Evolutionary conservation across 1,140 invertebrate species (phyloP).

Genomic region (Drosophila orena): DNA sequence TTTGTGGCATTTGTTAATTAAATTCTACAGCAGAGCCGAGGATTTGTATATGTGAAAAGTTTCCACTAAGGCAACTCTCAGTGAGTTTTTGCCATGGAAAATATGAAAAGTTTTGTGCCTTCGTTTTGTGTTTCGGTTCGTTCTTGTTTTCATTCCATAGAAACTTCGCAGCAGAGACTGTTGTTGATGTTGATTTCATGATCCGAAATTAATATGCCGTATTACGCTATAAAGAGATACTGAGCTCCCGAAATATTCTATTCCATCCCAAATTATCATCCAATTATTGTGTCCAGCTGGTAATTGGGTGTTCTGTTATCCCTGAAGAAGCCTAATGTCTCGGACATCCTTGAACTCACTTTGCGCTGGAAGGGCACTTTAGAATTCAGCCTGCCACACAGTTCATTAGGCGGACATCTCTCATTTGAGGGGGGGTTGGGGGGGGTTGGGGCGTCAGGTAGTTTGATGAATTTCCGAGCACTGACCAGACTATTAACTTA

Average conservation of each 20-base stretch:
- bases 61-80: conserved; percentile 16
- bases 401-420: conserved; percentile 18
- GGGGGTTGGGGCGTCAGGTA: neutral
- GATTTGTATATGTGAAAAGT: conserved; percentile 45
- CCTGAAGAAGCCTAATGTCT: neutral
- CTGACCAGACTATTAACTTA: conserved; percentile 2
- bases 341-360: neutral
- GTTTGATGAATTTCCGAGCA: neutral
- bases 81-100: conserved; percentile 7
- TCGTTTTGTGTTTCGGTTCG: neutral
- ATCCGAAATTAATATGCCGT: conserved; percentile 44
- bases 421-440: neutral
- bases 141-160: neutral
- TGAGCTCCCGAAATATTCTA: conserved; percentile 14
- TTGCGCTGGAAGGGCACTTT: conserved; percentile 2
- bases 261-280: neutral
- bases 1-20: conserved; percentile 54
- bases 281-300: conserved; percentile 28
- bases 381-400: conserved; percentile 19
- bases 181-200: conserved; percentile 32
- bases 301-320: neutral
- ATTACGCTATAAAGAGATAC: conserved; percentile 49
- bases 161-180: neutral
- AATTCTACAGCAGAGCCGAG: conserved; percentile 25
- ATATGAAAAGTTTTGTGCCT: conserved; percentile 34